Base-by-base conservation (phyloP, 2,113 vertebrate species). In the Microtus richardsoni region DNA sequence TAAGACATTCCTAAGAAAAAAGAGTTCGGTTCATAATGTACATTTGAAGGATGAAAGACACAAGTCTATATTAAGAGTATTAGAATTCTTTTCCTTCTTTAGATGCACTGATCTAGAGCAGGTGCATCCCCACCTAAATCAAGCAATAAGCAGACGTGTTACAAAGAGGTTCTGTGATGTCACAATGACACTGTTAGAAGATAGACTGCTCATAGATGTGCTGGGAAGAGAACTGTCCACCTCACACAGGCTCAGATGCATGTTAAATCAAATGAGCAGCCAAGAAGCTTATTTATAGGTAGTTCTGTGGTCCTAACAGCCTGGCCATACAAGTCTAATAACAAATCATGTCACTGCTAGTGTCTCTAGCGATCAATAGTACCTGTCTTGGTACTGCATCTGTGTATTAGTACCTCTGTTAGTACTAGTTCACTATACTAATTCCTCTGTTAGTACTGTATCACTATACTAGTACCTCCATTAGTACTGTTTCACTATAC, bases 81-180 rank as follows among this genome's bases (percentile, higher is more conserved):
- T 33, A 66, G 64, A 66, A 33, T 33, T 66, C 9, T 33, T 66
- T 14, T 66, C 11, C 64, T 66, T 12, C 28, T 33, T 30, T 33
- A 66, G 64, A 66, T 30, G 33, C 64, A 66, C 28, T 66, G 22
- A 62, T 66, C 28, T 66, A 66, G 64, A 66, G 83, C 92, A 85
- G 49, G 85, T 95, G 73, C 54, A 36, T 91, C 92, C 85, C 54
- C 19, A 70, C 33, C 74, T 95, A 79, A 89, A 88, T n/a, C 36
- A 70, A 86, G 58, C 22, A 68, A 85, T 89, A 94, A 95, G 33
- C 30, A 89, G n/a, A 71, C 47, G 49, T 36, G 73, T n/a, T 83
- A 87, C 88, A 16, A 94, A 2, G 8, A 91, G 17, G 30, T 62
- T 86, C 39, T 83, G 21, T 95, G 86, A 88, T 54, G 74, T 96